A percentile compares a stretch with the other conserved stretches of the same genome.
Conservation (phyloP, 2,797 vertebrate species). For the Poeciliopsis infans region DNA sequence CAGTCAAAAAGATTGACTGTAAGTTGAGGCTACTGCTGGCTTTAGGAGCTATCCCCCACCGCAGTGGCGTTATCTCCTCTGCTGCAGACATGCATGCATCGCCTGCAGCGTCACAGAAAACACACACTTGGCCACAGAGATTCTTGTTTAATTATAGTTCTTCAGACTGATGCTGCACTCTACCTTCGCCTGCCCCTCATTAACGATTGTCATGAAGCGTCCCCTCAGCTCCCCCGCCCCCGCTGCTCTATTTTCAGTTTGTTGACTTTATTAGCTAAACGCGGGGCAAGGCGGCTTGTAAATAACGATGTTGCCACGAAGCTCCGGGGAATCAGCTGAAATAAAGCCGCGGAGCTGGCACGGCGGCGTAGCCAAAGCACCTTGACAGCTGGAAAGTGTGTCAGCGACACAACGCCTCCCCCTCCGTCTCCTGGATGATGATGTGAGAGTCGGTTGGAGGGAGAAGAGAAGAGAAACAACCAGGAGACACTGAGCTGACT, state of each 20-base stretch:
- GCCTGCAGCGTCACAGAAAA: slow-evolving; percentile 62
- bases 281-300: slow-evolving; percentile 46
- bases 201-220: slow-evolving; percentile 64
- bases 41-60: slow-evolving; percentile 62
- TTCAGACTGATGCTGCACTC: slow-evolving; percentile 60
- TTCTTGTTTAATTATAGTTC: slow-evolving; percentile 75
- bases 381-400: slow-evolving; percentile 56
- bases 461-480: slow-evolving; percentile 13
- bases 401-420: slow-evolving; percentile 17
- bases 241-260: slow-evolving; percentile 35
- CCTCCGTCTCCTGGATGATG: slow-evolving; percentile 13
- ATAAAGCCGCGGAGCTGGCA: slow-evolving; percentile 49
- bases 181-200: slow-evolving; percentile 53
- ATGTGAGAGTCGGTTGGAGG: slow-evolving; percentile 29
- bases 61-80: slow-evolving; percentile 68
- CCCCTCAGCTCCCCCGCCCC: slow-evolving; percentile 39
- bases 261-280: slow-evolving; percentile 68
- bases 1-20: slow-evolving; percentile 54
- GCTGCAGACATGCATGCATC: slow-evolving; percentile 69
- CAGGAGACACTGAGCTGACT: slow-evolving; percentile 15
- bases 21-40: slow-evolving; percentile 56
- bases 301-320: slow-evolving; percentile 60
- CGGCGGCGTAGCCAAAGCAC: slow-evolving; percentile 40
- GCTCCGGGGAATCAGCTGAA: slow-evolving; percentile 54
- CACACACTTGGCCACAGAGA: slow-evolving; percentile 63